Evolutionary conservation across 1,140 invertebrate genomes (phyloP).

Genomic region (Pseudomyrmex flavicornis): DNA sequence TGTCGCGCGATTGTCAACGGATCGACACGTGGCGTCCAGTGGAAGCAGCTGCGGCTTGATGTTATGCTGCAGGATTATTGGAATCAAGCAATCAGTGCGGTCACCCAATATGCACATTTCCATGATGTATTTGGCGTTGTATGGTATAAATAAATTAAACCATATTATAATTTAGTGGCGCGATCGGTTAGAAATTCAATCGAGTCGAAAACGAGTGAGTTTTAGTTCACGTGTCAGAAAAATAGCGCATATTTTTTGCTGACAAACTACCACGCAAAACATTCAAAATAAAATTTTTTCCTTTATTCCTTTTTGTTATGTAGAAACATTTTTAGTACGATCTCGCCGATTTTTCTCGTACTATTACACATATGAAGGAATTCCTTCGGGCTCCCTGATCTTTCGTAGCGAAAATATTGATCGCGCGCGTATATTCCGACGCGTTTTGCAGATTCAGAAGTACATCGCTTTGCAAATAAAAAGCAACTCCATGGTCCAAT

Average conservation of each 20-base stretch:
- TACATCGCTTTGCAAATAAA: constrained; percentile 43
- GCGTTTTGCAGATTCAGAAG: constrained; percentile 28
- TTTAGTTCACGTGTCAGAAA: constrained; percentile 23
- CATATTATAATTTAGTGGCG: constrained; percentile 52
- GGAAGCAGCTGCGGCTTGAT: constrained; percentile 39
- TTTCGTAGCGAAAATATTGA: constrained; percentile 5
- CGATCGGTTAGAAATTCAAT: constrained; percentile 46
- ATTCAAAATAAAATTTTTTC: not conserved
- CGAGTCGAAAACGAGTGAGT: not conserved
- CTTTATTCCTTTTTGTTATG: not conserved
- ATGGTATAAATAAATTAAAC: constrained; percentile 20
- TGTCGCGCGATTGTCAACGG: constrained; percentile 32
- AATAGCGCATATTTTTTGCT: not conserved
- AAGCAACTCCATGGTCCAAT: constrained; percentile 31
- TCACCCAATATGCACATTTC: constrained; percentile 50
- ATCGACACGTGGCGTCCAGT: constrained; percentile 33
- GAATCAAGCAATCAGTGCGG: constrained; percentile 50
- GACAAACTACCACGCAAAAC: not conserved
- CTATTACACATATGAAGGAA: not conserved
- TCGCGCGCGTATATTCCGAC: no score
- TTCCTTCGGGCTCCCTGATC: not conserved
- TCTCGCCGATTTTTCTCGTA: not conserved
- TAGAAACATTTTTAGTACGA: constrained; percentile 5
- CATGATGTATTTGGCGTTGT: constrained; percentile 37
- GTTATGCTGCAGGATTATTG: constrained; percentile 46